A percentile compares a stretch with the other conserved stretches of the same genome.
These are phyloP conservation scores for Orthosia gothica DNA, from an alignment of 2,888 invertebrate genomes.

Conservation along the genomic window DNA sequence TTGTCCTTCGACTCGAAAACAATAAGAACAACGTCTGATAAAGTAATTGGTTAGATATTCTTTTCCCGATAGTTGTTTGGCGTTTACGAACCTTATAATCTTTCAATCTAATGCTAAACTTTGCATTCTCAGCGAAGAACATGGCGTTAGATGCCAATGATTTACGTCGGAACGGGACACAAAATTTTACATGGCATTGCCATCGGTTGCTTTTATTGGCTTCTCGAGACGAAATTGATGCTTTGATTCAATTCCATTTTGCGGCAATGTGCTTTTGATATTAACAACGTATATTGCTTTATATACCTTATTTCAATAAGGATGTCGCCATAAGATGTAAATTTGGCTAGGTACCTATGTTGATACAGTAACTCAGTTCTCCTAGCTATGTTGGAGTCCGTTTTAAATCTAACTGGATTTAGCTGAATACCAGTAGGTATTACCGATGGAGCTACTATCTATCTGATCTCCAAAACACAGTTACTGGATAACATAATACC, in stretches of 20 bases:
- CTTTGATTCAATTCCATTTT: constrained; percentile 27
- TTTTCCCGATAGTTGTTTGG: too few relatives aligned
- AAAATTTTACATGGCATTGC: constrained; percentile 6
- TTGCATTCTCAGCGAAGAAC: background rate
- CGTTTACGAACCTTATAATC: too few relatives aligned
- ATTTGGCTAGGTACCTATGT: background rate
- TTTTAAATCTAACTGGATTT: too few relatives aligned
- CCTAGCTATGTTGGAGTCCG: too few relatives aligned
- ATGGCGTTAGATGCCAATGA: background rate
- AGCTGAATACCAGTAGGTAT: too few relatives aligned
- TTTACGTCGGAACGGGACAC: background rate
- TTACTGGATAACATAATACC: too few relatives aligned
- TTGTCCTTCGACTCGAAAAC: too few relatives aligned
- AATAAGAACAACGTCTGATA: too few relatives aligned
- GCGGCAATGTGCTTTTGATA: background rate
- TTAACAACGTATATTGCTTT: background rate
- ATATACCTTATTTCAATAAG: background rate
- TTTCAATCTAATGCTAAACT: background rate
- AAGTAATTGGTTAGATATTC: too few relatives aligned
- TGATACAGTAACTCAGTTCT: background rate
- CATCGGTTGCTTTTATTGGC: constrained; percentile 40
- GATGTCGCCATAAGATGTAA: background rate
- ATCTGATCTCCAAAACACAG: too few relatives aligned
- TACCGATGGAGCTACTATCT: too few relatives aligned
- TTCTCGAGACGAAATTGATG: constrained; percentile 43